A percentile compares a stretch with the other conserved stretches of the same genome.
Conservation (phyloP, 2,888 invertebrate genomes). For the Drosophila atroscutellata region DNA sequence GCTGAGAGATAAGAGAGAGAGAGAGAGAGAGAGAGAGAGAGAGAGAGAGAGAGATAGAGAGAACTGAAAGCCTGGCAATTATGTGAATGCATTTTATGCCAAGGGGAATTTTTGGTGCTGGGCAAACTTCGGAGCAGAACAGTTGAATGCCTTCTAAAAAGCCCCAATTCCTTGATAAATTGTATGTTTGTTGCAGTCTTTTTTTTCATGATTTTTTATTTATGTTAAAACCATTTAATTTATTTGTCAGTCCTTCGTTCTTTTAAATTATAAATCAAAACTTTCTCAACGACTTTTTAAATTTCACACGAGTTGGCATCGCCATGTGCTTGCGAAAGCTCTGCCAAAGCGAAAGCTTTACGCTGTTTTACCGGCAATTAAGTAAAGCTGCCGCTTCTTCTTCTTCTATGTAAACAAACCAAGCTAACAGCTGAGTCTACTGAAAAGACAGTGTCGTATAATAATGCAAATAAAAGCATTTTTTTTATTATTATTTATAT, state of each 20-base stretch:
- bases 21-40: too few relatives aligned
- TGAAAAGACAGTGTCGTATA: constrained; percentile 37
- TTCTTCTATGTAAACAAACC: constrained; percentile 60
- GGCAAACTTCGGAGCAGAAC: constrained; percentile 48
- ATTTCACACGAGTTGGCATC: constrained; percentile 43
- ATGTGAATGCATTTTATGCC: constrained; percentile 36
- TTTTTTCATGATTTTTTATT: too few relatives aligned
- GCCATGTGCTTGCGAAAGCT: constrained; percentile 25
- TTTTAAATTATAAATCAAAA: not conserved
- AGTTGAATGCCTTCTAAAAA: constrained; percentile 39
- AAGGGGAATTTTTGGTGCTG: constrained; percentile 41
- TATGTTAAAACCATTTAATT: too few relatives aligned
- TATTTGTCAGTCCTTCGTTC: not conserved
- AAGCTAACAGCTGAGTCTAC: constrained; percentile 50
- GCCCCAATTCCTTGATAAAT: constrained; percentile 35
- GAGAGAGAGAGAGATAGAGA: not conserved
- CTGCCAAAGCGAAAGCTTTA: constrained; percentile 15
- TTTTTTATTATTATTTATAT: constrained; percentile 20
- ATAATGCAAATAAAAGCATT: not conserved
- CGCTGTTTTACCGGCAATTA: constrained; percentile 32
- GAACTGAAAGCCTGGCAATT: constrained; percentile 32
- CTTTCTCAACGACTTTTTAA: not conserved
- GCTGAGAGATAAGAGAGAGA: constrained; percentile 3
- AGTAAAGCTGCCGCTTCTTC: constrained; percentile 35
- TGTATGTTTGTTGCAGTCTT: not conserved